These are phyloP conservation scores for Camponotus vicinus DNA, from an alignment of 1,140 invertebrate species.

Conservation along the genomic window DNA sequence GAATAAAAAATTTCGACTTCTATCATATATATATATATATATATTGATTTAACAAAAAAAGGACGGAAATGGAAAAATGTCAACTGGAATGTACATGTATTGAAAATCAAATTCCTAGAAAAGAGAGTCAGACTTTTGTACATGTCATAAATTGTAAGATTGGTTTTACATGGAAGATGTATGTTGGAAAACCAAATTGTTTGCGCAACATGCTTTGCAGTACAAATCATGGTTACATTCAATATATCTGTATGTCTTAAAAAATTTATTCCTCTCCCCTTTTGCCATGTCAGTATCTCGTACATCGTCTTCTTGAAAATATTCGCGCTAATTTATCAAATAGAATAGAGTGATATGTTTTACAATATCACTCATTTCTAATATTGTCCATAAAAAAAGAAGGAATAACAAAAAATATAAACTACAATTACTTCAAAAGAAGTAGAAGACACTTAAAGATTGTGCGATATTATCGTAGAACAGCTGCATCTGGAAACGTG, in stretches of 20 bases:
- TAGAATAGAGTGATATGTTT: slow-evolving; percentile 23
- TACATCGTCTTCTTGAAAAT: slow-evolving; percentile 10
- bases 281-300: slow-evolving; percentile 29
- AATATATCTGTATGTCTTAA: slow-evolving; percentile 1
- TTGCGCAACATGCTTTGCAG: slow-evolving; percentile 1
- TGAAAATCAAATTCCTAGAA: slow-evolving; percentile 65
- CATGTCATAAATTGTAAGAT: slow-evolving; percentile 17
- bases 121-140: slow-evolving; percentile 60
- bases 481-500: slow-evolving; percentile 56
- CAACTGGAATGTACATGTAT: slow-evolving; percentile 71
- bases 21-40: slow-evolving; percentile 67
- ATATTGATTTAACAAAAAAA: slow-evolving; percentile 63
- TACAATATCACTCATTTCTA: slow-evolving; percentile 30
- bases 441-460: slow-evolving; percentile 44
- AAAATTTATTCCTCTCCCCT: slow-evolving; percentile 15
- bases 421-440: slow-evolving; percentile 40
- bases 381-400: slow-evolving; percentile 51
- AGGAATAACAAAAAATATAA: slow-evolving; percentile 7
- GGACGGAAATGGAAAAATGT: slow-evolving; percentile 74
- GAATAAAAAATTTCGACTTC: slow-evolving; percentile 58
- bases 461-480: slow-evolving; percentile 46
- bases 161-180: slow-evolving; percentile 31
- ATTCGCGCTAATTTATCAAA: slow-evolving; percentile 26
- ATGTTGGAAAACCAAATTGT: slow-evolving; percentile 28
- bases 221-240: slow-evolving; percentile 51